Evolutionary conservation across 2,888 invertebrate genomes (phyloP), one percentile per base, ranked within the genome.

Genomic region (Leptinotarsa juncta): DNA sequence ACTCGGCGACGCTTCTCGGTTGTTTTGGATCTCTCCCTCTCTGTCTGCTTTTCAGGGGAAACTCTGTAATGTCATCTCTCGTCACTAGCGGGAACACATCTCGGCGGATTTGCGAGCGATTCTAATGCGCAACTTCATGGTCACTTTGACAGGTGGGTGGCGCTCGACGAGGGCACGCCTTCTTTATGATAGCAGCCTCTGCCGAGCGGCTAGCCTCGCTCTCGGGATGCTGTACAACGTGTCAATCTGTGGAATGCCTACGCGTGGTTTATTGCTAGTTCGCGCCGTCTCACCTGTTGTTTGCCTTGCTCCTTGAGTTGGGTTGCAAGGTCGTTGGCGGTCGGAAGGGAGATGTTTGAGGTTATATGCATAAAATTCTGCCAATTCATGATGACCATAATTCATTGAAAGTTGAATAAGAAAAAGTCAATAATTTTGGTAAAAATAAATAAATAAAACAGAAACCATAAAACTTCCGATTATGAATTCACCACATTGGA

Each of bases 141-240:
- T 87, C 87, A 85, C 82, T 86, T 86, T 88, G 88, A 88, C 88
- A 87, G 86, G 86, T 87, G 87, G 88, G 87, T 79, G 85, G 78
- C 78, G 80, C 66, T 78, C 78, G 65, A 18, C 16, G 7, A 60
- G 74, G 83, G 70, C 81, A 83, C 86, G 83, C 86, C 87, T 82
- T 79, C 84, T 85, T 84, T 84, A 84, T 81, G 85, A 85, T 84
- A 82, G 80, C 83, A 80, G 84, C 83, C 83, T 82, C 83, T 83
- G 82, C 82, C 77, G 77, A 78, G 68, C 77, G 79, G 71, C 83
- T 85, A 85, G 87, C 85, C 85, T 85, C 85, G 81, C 82, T 84
- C 83, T 84, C 83, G 85, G 83, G 74, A 66, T 72, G 65, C 68
- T 62, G 60, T 74, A 76, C 77, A 71, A 79, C 75, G 78, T 81